Evolutionary conservation across 2,797 vertebrate species (phyloP), one percentile per base, ranked within the genome.

Genomic region (Vipera ursinii): DNA sequence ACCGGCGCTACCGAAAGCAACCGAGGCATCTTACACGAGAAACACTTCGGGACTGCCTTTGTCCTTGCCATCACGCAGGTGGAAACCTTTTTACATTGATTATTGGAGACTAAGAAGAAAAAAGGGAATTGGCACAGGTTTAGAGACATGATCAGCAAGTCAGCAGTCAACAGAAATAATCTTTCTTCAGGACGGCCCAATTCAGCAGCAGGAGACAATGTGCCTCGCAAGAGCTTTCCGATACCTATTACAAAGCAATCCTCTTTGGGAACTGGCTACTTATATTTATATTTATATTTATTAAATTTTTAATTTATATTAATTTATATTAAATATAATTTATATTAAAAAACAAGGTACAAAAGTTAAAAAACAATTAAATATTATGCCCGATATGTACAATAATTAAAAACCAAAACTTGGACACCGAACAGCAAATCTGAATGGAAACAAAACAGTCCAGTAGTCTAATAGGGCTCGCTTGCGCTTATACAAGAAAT

Each of bases 61-160:
- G 98, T 97, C 97, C 98, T 98, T 97, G 98, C 95, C 98, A 99
- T 98, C 98, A 98, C 98, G 98, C 98, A 99, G 57, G 98, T 98
- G 97, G 98, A 98, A 97, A 98, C 98, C 98, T 98, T 98, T 97
- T 97, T 98, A 98, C 98, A 99, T 97, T 98, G 98, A 96, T 97
- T 98, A 98, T 97, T 97, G 97, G 97, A 97, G 96, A 98, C 98
- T 98, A 95, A 97, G 97, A 97, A 97, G 98, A 98, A 96, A 98
- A 97, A 98, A 91, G 97, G 91, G 95, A 56, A 94, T 92, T 90
- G 95, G 92, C 91, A 96, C 87, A 92, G 92, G 88, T 96, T 96
- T 93, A 96, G 94, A 96, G 92, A 86, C 89, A 89, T n/a, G 69
- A 93, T 82, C 26, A 95, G 93, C 60, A 24, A 78, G 69, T 48